These are phyloP conservation scores for Tuberolachnus salignus DNA, from an alignment of 2,888 invertebrate species.

Conservation along the genomic window DNA sequence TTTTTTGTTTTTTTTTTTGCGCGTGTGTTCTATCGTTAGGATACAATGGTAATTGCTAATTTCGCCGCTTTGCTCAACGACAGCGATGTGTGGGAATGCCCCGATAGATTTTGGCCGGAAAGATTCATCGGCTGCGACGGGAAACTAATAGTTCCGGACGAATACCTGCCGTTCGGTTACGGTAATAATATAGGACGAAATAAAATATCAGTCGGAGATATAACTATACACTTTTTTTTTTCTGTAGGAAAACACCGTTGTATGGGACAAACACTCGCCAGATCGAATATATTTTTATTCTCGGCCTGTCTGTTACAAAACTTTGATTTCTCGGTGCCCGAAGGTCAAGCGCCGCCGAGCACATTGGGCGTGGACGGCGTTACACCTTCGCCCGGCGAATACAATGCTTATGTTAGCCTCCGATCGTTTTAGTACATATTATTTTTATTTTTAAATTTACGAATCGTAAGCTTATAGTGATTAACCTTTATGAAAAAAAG, in stretches of 20 bases:
- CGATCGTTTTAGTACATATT: conserved; percentile 61
- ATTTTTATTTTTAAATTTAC: neutral
- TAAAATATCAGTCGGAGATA: conserved; percentile 37
- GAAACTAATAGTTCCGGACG: conserved; percentile 70
- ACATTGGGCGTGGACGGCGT: conserved; percentile 76
- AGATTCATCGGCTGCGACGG: conserved; percentile 71
- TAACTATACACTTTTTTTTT: neutral
- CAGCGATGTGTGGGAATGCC: conserved; percentile 72
- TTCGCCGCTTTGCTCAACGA: conserved; percentile 76
- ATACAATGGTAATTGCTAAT: conserved; percentile 80
- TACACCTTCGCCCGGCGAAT: conserved; percentile 77
- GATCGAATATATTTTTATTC: conserved; percentile 80
- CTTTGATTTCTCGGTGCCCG: conserved; percentile 72
- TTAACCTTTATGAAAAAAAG: too few relatives aligned
- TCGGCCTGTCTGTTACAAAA: conserved; percentile 75
- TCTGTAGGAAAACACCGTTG: conserved; percentile 73
- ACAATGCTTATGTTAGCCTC: conserved; percentile 70
- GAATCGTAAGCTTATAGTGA: neutral
- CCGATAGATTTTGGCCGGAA: conserved; percentile 76
- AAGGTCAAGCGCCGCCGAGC: conserved; percentile 71
- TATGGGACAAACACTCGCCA: conserved; percentile 79
- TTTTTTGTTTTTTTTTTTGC: conserved; percentile 41
- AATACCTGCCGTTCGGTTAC: conserved; percentile 78
- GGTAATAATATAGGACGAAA: conserved; percentile 63
- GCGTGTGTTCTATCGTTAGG: conserved; percentile 64